Evolutionary conservation across 2,888 invertebrate genomes (phyloP).

Genomic region (Clusia tigrina): DNA sequence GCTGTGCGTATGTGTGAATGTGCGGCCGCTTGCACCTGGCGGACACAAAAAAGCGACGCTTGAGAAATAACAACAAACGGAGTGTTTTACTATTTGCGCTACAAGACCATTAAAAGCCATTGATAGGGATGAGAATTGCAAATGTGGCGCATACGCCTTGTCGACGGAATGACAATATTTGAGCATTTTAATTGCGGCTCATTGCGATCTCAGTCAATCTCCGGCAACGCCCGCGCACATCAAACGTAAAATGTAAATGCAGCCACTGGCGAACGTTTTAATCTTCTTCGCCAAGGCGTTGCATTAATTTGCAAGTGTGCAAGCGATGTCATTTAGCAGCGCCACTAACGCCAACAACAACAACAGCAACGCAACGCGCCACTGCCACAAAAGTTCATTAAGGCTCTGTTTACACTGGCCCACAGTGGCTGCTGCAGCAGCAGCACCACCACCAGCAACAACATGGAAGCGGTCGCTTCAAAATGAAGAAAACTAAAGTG

Average conservation of each 20-base stretch:
- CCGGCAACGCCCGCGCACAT: not conserved
- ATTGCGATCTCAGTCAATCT: not conserved
- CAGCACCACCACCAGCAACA: not conserved
- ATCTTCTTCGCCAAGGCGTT: no score
- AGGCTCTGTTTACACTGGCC: not conserved
- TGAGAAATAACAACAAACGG: not conserved
- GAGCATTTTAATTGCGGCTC: not conserved
- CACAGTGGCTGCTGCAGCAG: not conserved
- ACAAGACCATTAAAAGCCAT: no score
- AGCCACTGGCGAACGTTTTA: no score
- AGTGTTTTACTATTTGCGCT: no score
- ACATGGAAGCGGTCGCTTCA: not conserved
- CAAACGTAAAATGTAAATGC: not conserved
- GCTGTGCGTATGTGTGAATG: not conserved
- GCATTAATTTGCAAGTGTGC: not conserved
- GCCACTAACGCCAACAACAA: not conserved
- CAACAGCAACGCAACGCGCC: not conserved
- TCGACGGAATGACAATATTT: no score
- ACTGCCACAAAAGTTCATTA: not conserved
- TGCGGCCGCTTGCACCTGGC: no score
- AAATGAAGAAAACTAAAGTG: not conserved
- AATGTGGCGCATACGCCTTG: no score
- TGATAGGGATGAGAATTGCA: no score
- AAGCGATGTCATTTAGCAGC: not conserved
- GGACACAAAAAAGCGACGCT: not conserved